These are phyloP conservation scores for Drosophila triauraria DNA, from an alignment of 1,140 invertebrate genomes.

Conservation along the genomic window DNA sequence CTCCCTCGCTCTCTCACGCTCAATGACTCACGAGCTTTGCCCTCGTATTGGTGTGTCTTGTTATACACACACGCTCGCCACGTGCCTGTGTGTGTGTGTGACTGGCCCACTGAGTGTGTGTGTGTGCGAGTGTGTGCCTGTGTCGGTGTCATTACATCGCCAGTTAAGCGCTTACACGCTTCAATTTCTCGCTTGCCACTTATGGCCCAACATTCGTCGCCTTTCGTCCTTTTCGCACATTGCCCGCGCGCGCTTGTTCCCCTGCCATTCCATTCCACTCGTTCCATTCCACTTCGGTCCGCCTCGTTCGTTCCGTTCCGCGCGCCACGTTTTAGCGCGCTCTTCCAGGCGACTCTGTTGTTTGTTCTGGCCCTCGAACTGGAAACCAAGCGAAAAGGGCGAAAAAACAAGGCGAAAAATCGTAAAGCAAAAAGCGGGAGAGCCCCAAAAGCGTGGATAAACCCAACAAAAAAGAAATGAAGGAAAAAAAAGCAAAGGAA, in stretches of 20 bases:
- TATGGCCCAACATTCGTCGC: slow-evolving; percentile 68
- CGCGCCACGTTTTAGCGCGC: slow-evolving; percentile 42
- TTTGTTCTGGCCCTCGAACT: slow-evolving; percentile 46
- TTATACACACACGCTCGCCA: slow-evolving; percentile 36
- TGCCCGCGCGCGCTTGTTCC: slow-evolving; percentile 14
- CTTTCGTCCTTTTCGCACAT: slow-evolving; percentile 38
- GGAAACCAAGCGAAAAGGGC: slow-evolving; percentile 33
- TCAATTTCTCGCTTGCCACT: slow-evolving; percentile 77
- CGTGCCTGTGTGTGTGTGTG: slow-evolving; percentile 13
- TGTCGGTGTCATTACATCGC: slow-evolving; percentile 69
- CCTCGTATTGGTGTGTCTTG: slow-evolving; percentile 39
- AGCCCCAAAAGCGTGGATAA: slow-evolving; percentile 5
- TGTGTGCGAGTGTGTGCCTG: slow-evolving; percentile 25
- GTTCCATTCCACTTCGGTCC: slow-evolving; percentile 16
- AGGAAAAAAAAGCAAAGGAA: slow-evolving; percentile 12
- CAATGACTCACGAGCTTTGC: slow-evolving; percentile 46
- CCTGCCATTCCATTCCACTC: slow-evolving; percentile 25
- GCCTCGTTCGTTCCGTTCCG: slow-evolving; percentile 18
- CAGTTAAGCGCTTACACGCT: slow-evolving; percentile 81
- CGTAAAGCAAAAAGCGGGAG: slow-evolving; percentile 14
- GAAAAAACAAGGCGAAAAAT: slow-evolving; percentile 3
- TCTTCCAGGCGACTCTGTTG: slow-evolving; percentile 42
- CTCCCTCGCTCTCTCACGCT: not conserved
- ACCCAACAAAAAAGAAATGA: slow-evolving; percentile 10
- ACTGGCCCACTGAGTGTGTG: slow-evolving; percentile 3